These are phyloP conservation scores for Drosophila persimilis DNA, from an alignment of 1,140 invertebrate genomes.

Conservation along the genomic window DNA sequence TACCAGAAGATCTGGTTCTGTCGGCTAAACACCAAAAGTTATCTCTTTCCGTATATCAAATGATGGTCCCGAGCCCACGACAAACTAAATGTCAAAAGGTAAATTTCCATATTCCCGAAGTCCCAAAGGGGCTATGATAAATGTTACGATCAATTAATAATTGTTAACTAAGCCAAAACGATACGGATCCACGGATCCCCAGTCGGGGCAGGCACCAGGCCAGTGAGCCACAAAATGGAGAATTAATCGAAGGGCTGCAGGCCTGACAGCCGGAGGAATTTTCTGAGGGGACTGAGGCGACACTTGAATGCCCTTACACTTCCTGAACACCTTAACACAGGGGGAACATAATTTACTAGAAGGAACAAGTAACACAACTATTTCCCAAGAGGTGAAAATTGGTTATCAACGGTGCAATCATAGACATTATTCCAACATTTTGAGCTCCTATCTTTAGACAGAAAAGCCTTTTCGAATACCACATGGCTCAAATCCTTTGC, in stretches of 20 bases:
- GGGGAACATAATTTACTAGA: too few species aligned
- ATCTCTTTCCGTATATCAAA: constrained; percentile 49
- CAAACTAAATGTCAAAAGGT: constrained; percentile 43
- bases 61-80: constrained; percentile 30
- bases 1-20: constrained; percentile 44
- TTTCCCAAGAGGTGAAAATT: too few species aligned
- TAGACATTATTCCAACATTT: too few species aligned
- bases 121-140: constrained; percentile 62
- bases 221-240: constrained; percentile 34
- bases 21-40: constrained; percentile 61
- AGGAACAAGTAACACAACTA: too few species aligned
- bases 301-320: not conserved
- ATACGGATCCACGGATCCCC: constrained; percentile 56
- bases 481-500: too few species aligned
- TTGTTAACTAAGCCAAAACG: constrained; percentile 75
- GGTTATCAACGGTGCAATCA: too few species aligned
- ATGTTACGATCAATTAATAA: constrained; percentile 82
- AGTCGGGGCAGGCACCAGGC: constrained; percentile 25
- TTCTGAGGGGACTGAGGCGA: not conserved
- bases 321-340: too few species aligned
- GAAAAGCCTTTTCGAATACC: too few species aligned
- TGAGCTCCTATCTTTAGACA: too few species aligned
- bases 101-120: constrained; percentile 66
- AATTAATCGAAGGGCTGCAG: constrained; percentile 24
- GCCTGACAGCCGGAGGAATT: not conserved